Conservation (phyloP, 1,140 invertebrate species). For the Orius laevigatus region DNA sequence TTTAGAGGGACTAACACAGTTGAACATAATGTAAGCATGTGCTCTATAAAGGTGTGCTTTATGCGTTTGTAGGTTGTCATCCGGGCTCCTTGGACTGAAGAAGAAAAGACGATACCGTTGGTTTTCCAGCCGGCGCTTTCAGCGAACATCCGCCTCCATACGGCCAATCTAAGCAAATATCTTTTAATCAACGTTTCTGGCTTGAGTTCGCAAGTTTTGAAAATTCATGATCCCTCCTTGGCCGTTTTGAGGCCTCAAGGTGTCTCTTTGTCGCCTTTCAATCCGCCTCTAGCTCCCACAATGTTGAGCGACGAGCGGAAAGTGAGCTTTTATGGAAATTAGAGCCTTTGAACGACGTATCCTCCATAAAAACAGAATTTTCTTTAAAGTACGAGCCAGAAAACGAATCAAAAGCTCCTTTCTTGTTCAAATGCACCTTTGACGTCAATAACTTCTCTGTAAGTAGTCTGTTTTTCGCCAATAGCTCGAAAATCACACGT, state of each 20-base stretch:
- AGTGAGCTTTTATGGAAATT: constrained; percentile 71
- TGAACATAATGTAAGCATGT: constrained; percentile 45
- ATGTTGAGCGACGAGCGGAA: constrained; percentile 44
- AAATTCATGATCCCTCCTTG: not conserved
- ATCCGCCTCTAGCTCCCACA: not conserved
- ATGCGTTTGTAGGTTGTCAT: too few species aligned
- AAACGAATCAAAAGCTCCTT: constrained; percentile 25
- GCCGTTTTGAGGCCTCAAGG: not conserved
- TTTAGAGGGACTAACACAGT: constrained; percentile 44
- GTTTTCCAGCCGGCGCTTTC: constrained; percentile 69
- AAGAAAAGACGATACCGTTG: constrained; percentile 47
- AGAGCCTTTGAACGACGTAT: constrained; percentile 30
- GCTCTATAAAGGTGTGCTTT: not conserved
- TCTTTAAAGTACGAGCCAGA: constrained; percentile 41
- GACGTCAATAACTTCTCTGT: constrained; percentile 47
- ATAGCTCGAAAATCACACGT: too few species aligned
- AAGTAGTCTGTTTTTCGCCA: constrained; percentile 22
- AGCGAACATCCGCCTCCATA: constrained; percentile 60
- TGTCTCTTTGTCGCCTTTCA: not conserved
- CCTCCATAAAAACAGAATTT: constrained; percentile 51
- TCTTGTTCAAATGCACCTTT: constrained; percentile 35
- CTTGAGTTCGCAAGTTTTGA: constrained; percentile 34
- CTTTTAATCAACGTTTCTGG: constrained; percentile 59
- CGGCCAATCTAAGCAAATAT: constrained; percentile 64
- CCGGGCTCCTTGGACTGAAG: constrained; percentile 50